These are phyloP conservation scores for Porites cylindrica DNA, from an alignment of 92 coral and sea anemone species.

Conservation along the genomic window DNA sequence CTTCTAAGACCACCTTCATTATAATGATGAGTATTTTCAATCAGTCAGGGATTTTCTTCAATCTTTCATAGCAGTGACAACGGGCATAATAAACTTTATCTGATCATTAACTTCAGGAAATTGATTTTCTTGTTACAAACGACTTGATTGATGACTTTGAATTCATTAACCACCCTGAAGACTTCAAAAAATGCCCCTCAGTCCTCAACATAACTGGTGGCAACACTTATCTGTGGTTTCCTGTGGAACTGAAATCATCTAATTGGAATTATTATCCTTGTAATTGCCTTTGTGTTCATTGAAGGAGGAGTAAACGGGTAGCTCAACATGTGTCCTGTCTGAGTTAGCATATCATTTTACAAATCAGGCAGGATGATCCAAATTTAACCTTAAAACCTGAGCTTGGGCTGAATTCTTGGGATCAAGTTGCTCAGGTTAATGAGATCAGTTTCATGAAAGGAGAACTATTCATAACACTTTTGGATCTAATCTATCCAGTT, in stretches of 20 bases:
- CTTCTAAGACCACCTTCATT: too few species aligned
- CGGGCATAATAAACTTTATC: neutral
- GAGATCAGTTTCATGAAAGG: slow-evolving; percentile 32
- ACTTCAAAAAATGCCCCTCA: neutral
- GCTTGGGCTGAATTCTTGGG: slow-evolving; percentile 36
- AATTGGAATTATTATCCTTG: slow-evolving; percentile 14
- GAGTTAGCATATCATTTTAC: slow-evolving; percentile 10
- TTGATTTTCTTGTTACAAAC: neutral
- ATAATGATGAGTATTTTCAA: too few species aligned
- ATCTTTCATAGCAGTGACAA: neutral
- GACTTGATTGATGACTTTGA: neutral
- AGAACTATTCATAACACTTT: neutral
- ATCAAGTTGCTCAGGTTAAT: slow-evolving; percentile 42
- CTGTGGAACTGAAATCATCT: neutral
- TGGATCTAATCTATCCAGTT: slow-evolving; percentile 37
- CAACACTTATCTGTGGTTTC: slow-evolving; percentile 29
- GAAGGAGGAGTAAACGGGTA: slow-evolving; percentile 5
- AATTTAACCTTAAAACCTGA: slow-evolving; percentile 38
- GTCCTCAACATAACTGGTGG: slow-evolving; percentile 4
- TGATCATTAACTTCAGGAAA: slow-evolving; percentile 30
- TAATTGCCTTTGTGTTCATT: neutral
- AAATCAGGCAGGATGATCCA: slow-evolving; percentile 26
- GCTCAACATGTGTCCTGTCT: neutral
- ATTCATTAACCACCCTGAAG: neutral
- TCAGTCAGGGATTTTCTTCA: neutral